Percentiles rank a stretch among this genome's conserved stretches.
Evolutionary conservation across 2,888 invertebrate species (phyloP).

Genomic region (Actias luna): DNA sequence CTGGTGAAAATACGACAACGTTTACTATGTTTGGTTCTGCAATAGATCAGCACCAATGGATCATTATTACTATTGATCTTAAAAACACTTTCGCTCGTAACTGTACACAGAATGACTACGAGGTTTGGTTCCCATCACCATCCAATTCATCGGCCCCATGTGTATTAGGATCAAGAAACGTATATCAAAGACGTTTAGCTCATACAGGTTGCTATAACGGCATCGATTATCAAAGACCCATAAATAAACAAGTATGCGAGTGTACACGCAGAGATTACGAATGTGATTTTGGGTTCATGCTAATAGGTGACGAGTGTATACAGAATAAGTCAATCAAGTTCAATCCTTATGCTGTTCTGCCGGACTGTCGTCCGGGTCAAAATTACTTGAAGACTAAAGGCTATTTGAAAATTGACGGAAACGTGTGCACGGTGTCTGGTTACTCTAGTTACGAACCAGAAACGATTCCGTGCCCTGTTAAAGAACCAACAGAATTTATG

Average conservation of each 20-base stretch:
- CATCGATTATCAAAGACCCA: slow-evolving; percentile 85
- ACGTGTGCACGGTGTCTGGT: slow-evolving; percentile 88
- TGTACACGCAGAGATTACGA: slow-evolving; percentile 92
- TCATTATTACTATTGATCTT: slow-evolving; percentile 88
- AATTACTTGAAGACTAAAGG: slow-evolving; percentile 92
- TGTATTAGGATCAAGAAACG: slow-evolving; percentile 89
- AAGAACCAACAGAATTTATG: slow-evolving; percentile 88
- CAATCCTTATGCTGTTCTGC: slow-evolving; percentile 87
- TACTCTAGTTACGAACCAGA: slow-evolving; percentile 88
- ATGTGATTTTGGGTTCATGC: slow-evolving; percentile 90
- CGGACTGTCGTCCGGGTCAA: slow-evolving; percentile 85
- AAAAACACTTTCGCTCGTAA: slow-evolving; percentile 80
- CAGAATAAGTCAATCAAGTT: slow-evolving; percentile 80
- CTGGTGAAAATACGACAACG: slow-evolving; percentile 94
- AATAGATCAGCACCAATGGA: slow-evolving; percentile 91
- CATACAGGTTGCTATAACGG: slow-evolving; percentile 92
- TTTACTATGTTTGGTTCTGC: slow-evolving; percentile 96
- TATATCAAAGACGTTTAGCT: slow-evolving; percentile 87
- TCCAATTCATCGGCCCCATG: slow-evolving; percentile 84
- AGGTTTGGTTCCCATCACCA: slow-evolving; percentile 91
- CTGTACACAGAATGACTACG: slow-evolving; percentile 90
- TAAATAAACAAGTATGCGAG: slow-evolving; percentile 87
- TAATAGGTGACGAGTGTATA: slow-evolving; percentile 84
- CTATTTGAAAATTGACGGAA: slow-evolving; percentile 92
- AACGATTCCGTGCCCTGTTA: slow-evolving; percentile 85